Conservation (phyloP, 2,797 vertebrate species). For the Nyctibius grandis region DNA sequence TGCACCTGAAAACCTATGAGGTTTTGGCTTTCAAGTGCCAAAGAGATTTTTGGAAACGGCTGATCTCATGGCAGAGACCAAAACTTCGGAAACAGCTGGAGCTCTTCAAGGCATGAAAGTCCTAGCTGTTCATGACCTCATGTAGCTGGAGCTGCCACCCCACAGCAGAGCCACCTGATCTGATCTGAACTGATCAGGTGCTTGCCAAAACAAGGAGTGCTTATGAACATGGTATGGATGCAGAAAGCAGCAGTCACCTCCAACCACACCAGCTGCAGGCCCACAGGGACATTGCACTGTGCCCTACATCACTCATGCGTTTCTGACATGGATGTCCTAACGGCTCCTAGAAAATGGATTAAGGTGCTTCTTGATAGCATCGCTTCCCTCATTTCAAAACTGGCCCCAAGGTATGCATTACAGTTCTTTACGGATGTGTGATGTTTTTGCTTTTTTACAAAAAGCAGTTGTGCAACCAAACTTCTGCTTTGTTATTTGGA, state of each 20-base stretch:
- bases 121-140: neutral
- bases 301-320: neutral
- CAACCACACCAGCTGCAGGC: neutral
- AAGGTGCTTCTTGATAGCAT: neutral
- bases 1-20: neutral
- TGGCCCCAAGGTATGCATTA: neutral
- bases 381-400: neutral
- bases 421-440: neutral
- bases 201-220: neutral
- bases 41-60: neutral
- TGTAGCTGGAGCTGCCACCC: neutral
- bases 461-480: neutral
- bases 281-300: neutral
- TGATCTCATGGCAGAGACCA: neutral
- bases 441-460: neutral
- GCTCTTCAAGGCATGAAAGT: neutral
- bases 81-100: neutral
- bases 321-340: neutral
- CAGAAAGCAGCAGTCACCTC: neutral
- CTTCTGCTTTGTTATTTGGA: neutral
- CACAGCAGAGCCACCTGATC: neutral
- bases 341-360: conserved; percentile 19
- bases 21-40: neutral
- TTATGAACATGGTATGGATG: neutral
- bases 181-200: neutral